Conservation (phyloP, 2,113 vertebrate species). For the Xerus inauris region DNA sequence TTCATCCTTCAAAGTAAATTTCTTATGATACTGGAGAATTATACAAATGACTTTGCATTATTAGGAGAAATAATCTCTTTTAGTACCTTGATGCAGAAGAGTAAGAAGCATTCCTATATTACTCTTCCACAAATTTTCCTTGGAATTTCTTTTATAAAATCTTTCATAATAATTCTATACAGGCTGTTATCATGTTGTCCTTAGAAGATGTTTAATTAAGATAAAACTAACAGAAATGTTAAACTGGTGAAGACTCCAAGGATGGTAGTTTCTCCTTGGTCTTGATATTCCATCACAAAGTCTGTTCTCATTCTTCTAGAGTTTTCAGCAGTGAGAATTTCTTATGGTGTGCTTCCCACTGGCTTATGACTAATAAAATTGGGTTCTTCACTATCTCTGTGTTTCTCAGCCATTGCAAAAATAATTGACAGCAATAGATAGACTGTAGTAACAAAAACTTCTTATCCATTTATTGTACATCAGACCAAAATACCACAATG, state of each 20-base stretch:
- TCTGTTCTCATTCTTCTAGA: neutral
- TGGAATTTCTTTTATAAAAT: neutral
- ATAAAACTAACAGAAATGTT: neutral
- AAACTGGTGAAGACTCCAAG: neutral
- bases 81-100: neutral
- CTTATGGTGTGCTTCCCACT: neutral
- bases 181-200: neutral
- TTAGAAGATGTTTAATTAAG: neutral
- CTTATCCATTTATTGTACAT: neutral
- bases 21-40: neutral
- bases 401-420: neutral
- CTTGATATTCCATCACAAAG: neutral
- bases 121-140: neutral
- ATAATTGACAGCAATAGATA: neutral
- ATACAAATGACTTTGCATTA: neutral
- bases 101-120: neutral
- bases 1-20: conserved; percentile 33
- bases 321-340: neutral
- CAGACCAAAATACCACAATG: conserved; percentile 53
- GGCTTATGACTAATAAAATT: neutral
- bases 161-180: neutral
- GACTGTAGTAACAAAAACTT: neutral
- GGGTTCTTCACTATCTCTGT: accelerated
- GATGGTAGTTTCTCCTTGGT: neutral
- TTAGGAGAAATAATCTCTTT: neutral